These are phyloP conservation scores for Elephas maximus DNA, from an alignment of 2,113 vertebrate species.

Conservation along the genomic window DNA sequence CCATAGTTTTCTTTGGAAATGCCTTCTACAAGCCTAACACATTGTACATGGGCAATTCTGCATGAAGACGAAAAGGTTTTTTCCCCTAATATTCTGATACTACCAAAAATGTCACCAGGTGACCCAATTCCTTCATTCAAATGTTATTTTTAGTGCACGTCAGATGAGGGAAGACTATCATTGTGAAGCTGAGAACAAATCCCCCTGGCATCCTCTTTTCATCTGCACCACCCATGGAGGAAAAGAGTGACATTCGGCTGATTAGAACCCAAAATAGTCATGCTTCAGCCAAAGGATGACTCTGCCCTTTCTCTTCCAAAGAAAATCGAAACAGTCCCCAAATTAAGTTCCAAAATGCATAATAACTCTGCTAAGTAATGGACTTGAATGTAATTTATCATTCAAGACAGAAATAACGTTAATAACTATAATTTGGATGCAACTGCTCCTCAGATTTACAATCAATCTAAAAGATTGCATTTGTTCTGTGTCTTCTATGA, in stretches of 20 bases:
- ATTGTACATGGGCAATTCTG: not conserved
- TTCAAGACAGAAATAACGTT: slow-evolving; percentile 81
- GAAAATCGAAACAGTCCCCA: slow-evolving; percentile 77
- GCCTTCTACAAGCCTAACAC: not conserved
- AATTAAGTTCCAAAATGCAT: slow-evolving; percentile 79
- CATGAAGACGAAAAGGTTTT: slow-evolving; percentile 16
- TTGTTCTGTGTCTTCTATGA: slow-evolving; percentile 68
- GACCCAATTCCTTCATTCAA: slow-evolving; percentile 91
- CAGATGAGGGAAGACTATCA: slow-evolving; percentile 86
- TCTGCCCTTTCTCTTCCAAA: slow-evolving; percentile 73
- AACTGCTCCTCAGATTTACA: slow-evolving; percentile 73
- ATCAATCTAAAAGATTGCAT: slow-evolving; percentile 70
- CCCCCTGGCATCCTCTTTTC: slow-evolving; percentile 75
- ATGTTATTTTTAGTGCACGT: slow-evolving; percentile 90
- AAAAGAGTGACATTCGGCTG: slow-evolving; percentile 79
- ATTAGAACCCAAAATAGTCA: slow-evolving; percentile 70
- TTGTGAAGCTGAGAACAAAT: slow-evolving; percentile 81
- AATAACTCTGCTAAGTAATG: slow-evolving; percentile 80
- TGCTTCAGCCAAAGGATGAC: slow-evolving; percentile 74
- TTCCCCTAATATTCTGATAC: slow-evolving; percentile 78
- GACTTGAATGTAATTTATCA: slow-evolving; percentile 76
- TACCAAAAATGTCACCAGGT: slow-evolving; percentile 86
- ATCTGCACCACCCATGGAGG: slow-evolving; percentile 65
- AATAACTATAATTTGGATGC: slow-evolving; percentile 82
- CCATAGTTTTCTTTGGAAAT: slow-evolving; percentile 43